Evolutionary conservation across 2,113 vertebrate species (phyloP).

Genomic region (Xenus cinereus): DNA sequence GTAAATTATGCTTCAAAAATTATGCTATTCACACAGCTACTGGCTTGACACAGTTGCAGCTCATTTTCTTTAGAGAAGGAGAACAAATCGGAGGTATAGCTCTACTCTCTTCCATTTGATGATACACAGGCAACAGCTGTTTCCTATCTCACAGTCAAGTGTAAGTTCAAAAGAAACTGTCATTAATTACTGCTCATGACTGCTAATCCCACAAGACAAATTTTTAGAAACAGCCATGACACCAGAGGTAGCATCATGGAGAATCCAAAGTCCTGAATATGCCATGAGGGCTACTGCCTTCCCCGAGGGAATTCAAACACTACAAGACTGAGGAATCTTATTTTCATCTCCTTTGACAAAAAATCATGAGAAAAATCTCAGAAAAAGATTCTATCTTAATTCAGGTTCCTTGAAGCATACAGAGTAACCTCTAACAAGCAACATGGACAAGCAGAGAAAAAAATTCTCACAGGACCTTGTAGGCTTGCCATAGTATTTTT

Average conservation of each 20-base stretch:
- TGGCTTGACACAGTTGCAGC: not conserved
- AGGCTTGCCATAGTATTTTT: not conserved
- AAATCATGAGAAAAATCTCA: not conserved
- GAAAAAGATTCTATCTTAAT: not conserved
- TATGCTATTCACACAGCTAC: not conserved
- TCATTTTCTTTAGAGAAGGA: not conserved
- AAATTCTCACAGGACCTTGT: not conserved
- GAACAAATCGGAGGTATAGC: not conserved
- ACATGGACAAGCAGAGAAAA: rapidly evolving
- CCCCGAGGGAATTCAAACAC: not conserved
- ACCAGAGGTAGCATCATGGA: not conserved
- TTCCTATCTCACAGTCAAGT: not conserved
- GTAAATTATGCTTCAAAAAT: not conserved
- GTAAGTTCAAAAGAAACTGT: not conserved
- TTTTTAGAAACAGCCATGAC: not conserved
- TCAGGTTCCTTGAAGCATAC: not conserved
- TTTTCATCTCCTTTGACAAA: not conserved
- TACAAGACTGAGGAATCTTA: not conserved
- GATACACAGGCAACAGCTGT: not conserved
- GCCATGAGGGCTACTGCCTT: not conserved
- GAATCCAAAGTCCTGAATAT: not conserved
- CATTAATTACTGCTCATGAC: not conserved
- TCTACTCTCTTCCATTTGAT: not conserved
- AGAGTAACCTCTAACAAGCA: not conserved
- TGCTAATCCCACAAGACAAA: not conserved